Evolutionary conservation across 2,888 invertebrate species (phyloP), one percentile per base, ranked within the genome.

Genomic region (Bibio marci): DNA sequence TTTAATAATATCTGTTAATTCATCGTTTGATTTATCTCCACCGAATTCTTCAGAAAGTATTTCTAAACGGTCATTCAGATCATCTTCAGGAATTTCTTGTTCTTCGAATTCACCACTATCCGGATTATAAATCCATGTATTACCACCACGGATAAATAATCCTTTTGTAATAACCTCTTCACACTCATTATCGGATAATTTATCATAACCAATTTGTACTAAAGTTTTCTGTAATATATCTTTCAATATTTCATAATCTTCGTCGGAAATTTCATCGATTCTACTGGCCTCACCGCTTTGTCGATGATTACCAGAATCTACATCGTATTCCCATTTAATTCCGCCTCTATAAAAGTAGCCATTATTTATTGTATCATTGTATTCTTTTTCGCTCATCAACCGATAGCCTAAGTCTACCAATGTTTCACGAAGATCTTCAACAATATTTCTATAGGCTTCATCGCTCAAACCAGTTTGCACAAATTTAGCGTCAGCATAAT

Each of bases 131-230:
- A 19, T 28, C 39, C 39, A 39, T 30, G 34, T 27, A 25, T 33
- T 35, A 10, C 35, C 39, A 39, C 39, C 39, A 15, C 35, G 39
- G 18, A 18, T 26, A 30, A 39, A 39, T 30, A 19, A 14, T 12
- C 39, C 39, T 12, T 19, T 25, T 18, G 15, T 17, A 10, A 40
- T 36, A 17, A 32, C 30, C 4, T 30, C 12, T 8, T 30, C 30
- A 17, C 17, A 31, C 17, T 40, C 35, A 12, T 4, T 22, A 14
- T 22, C 30, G 17, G 10, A 36, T 36, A 40, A 31, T 6, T 14
- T 5, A 4, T 17, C 15, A 36, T 36, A 40, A 7, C 40, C 40
- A 6, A 38, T 22, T 8, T 18, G 3, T 12, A 14, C 3, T 2
- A 38, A 6, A 7, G 32, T 17, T 6, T 15, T 7, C 13, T 34